These are phyloP conservation scores for Thermophis baileyi DNA, from an alignment of 2,113 vertebrate genomes.

Conservation along the genomic window DNA sequence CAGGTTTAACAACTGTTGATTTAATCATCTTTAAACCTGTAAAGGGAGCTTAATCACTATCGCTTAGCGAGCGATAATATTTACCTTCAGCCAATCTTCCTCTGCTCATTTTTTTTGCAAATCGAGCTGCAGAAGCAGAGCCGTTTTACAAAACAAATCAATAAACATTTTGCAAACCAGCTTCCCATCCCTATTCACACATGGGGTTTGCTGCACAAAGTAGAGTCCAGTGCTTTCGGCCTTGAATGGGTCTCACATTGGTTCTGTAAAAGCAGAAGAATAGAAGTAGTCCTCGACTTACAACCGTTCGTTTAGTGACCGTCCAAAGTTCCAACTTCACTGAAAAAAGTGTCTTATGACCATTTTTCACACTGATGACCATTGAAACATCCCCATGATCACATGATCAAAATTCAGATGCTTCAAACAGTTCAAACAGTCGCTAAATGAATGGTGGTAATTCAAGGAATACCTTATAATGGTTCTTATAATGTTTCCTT, in stretches of 20 bases:
- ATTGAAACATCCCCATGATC: too few species aligned
- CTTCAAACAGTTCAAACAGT: background rate
- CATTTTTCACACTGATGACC: too few species aligned
- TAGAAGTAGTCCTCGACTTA: too few species aligned
- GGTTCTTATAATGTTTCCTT: background rate
- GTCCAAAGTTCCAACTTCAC: too few species aligned
- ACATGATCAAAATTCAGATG: too few species aligned
- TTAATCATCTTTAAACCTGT: background rate
- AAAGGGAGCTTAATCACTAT: background rate
- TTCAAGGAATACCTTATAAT: background rate
- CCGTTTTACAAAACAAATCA: background rate
- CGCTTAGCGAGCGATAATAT: background rate
- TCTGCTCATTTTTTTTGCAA: background rate
- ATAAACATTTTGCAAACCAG: background rate
- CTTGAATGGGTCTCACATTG: background rate
- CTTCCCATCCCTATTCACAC: background rate
- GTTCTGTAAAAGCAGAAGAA: background rate
- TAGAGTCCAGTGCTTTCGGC: background rate
- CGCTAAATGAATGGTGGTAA: background rate
- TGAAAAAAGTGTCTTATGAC: too few species aligned
- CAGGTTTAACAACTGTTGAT: background rate
- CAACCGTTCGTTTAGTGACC: too few species aligned
- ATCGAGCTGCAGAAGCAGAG: background rate
- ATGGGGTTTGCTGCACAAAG: background rate
- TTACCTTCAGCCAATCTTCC: background rate